Percentiles rank a stretch among this genome's conserved stretches.
phyloP scores from a whole-genome alignment of 1,140 invertebrate species.

The Solenopsis invicta region DNA sequence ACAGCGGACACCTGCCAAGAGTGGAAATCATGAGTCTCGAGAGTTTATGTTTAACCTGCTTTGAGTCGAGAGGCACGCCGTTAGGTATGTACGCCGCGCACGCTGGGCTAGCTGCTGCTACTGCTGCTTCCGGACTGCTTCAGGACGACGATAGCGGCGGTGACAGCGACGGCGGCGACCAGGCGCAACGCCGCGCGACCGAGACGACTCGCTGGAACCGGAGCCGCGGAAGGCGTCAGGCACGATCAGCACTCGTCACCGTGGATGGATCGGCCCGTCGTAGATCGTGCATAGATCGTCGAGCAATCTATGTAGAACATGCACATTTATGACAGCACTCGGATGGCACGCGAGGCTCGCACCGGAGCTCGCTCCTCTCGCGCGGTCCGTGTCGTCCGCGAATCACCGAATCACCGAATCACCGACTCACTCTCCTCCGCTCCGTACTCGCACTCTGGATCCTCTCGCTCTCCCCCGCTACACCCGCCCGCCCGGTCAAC shows the following conservation, averaged over 20 bases:
- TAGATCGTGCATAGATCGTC: conserved; percentile 78
- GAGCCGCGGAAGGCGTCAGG: conserved; percentile 54
- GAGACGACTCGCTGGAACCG: conserved; percentile 69
- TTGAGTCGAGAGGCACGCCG: conserved; percentile 59
- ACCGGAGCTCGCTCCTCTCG: too few species aligned
- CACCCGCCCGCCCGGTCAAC: neutral
- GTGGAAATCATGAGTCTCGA: conserved; percentile 55
- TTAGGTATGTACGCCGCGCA: conserved; percentile 68
- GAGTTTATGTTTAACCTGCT: conserved; percentile 67
- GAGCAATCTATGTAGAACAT: conserved; percentile 78
- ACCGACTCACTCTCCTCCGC: conserved; percentile 2
- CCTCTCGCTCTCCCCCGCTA: neutral
- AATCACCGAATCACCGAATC: too few species aligned
- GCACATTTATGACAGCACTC: conserved; percentile 76
- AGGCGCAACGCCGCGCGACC: conserved; percentile 62
- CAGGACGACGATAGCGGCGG: neutral
- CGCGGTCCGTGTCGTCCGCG: too few species aligned
- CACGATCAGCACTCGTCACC: conserved; percentile 74
- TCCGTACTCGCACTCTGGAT: too few species aligned
- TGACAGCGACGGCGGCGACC: neutral
- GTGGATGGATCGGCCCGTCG: conserved; percentile 74
- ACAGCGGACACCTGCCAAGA: conserved; percentile 65
- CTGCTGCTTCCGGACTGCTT: too few species aligned
- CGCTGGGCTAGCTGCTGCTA: conserved; percentile 62
- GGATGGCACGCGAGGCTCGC: too few species aligned